Percentiles rank a stretch among this genome's conserved stretches.
Evolutionary conservation across 2,113 vertebrate genomes (phyloP).

Genomic region (Leucopternis melanops): DNA sequence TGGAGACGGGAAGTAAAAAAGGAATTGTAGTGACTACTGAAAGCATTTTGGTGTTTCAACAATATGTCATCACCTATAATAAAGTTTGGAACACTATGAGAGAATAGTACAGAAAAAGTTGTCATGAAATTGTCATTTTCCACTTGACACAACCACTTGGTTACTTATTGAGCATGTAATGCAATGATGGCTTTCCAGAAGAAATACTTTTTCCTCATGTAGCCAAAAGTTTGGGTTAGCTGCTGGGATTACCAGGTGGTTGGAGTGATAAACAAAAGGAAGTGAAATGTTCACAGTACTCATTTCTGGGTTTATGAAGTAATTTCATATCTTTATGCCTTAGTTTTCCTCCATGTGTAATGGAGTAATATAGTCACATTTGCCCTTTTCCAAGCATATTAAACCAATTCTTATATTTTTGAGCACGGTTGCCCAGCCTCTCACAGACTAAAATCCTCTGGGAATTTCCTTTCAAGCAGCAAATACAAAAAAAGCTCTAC

Average conservation of each 20-base stretch:
- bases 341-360: background rate
- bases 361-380: background rate
- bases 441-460: background rate
- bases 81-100: background rate
- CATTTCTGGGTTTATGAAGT: slow-evolving; percentile 3
- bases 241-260: background rate
- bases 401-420: background rate
- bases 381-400: slow-evolving; percentile 8
- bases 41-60: background rate
- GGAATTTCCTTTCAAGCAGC: background rate
- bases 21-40: background rate
- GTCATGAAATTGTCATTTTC: background rate
- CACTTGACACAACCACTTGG: background rate
- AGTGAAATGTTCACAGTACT: background rate
- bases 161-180: background rate
- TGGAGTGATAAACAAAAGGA: slow-evolving; percentile 3
- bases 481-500: background rate
- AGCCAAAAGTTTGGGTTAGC: background rate
- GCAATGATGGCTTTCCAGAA: background rate
- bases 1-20: background rate
- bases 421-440: background rate
- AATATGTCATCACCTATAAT: background rate
- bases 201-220: background rate
- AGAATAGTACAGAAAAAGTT: background rate
- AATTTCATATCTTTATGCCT: background rate